Base-by-base conservation (phyloP, 2,888 invertebrate species). In the Drosophila mimica region DNA sequence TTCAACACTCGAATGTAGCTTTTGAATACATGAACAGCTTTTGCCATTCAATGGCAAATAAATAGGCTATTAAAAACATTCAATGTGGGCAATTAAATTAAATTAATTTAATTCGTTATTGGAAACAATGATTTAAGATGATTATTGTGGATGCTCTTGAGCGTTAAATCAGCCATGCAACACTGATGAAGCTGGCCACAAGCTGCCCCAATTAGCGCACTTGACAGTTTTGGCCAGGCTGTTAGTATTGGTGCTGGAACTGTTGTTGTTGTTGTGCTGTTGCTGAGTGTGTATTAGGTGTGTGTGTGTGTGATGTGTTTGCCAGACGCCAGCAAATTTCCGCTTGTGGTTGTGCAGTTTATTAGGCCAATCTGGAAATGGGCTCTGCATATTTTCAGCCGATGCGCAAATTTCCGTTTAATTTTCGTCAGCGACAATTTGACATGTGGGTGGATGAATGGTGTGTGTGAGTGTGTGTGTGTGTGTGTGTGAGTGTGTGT, bases 241-340 rank as follows among this genome's bases (percentile, higher is more conserved):
- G 5, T 31, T 38, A 30, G 51, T 51, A 52, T 57, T 57, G 40
- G 34, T 43, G 51, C 28, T 33, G 28, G n/a, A 20, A n/a, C n/a
- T n/a, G n/a, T n/a, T n/a, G n/a, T n/a, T n/a, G 40, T 20, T 40
- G 51, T 36, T 54, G 53, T 54, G 30, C 3, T 31, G 15, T 58
- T 13, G 15, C 46, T 4, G 46, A 25, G 46, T 46, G 46, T 46
- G 8, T 46, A 8, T 25, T 49, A n/a, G 5, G n/a, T 31, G 51
- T 58, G 36, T 25, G 25, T 25, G 25, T 25, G 25, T 49, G 59
- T 51, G 31, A 33, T 60, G 66, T 57, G 52, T 62, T 77, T 56
- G 75, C 75, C 81, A 85, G 85, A 85, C 87, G 71, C 70, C 81
- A 74, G 82, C 79, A 82, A 88, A 88, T 88, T 85, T 89, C 88